phyloP scores from a whole-genome alignment of 2,888 invertebrate species.

The Caenorhabditis uteleia region DNA sequence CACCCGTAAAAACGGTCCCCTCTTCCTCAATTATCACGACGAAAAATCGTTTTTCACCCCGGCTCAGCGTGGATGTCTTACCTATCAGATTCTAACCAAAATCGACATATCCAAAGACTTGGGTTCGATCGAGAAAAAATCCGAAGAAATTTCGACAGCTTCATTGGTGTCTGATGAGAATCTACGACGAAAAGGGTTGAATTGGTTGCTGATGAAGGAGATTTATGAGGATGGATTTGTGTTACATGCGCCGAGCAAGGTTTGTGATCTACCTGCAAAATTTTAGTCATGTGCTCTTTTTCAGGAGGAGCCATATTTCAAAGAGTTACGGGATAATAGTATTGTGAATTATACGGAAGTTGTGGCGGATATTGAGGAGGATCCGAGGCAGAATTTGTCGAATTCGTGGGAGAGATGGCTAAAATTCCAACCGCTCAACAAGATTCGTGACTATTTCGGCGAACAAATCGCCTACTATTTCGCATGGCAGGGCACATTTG shows the following conservation, averaged over 20 bases:
- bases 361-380: conserved; percentile 37
- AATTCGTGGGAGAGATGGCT: conserved; percentile 38
- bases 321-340: conserved; percentile 41
- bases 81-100: conserved; percentile 50
- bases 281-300: conserved; percentile 37
- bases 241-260: conserved; percentile 70
- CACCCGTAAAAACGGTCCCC: conserved; percentile 43
- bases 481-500: conserved; percentile 72
- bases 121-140: background rate
- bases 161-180: conserved; percentile 30
- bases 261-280: too few relatives aligned
- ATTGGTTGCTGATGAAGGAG: conserved; percentile 70
- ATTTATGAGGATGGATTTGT: conserved; percentile 70
- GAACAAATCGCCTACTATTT: conserved; percentile 73
- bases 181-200: conserved; percentile 67
- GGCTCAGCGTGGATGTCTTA: conserved; percentile 41
- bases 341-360: conserved; percentile 30
- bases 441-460: conserved; percentile 71
- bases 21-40: conserved; percentile 44
- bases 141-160: background rate
- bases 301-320: conserved; percentile 54
- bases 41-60: conserved; percentile 50
- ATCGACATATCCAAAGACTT: conserved; percentile 44
- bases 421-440: conserved; percentile 45
- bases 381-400: conserved; percentile 32